Percentiles rank a stretch among this genome's conserved stretches.
Conservation (phyloP, 2,888 invertebrate species). For the Drosophila suboccidentalis region DNA sequence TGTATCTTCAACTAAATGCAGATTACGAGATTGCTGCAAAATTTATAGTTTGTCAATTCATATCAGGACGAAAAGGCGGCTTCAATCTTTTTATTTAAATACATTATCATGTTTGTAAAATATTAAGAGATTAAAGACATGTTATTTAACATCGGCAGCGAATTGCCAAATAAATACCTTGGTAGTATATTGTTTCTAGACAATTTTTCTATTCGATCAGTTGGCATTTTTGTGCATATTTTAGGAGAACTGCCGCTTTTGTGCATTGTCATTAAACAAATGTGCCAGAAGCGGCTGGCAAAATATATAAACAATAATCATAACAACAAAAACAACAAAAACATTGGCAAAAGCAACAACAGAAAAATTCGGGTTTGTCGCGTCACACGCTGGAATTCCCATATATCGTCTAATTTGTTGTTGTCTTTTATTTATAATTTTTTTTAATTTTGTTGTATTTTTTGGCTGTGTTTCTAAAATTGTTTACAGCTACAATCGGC, state of each 20-base stretch:
- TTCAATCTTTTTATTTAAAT: not conserved
- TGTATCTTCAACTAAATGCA: constrained; percentile 1
- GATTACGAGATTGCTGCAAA: not conserved
- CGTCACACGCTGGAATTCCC: constrained; percentile 81
- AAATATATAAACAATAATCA: constrained; percentile 33
- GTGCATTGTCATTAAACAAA: constrained; percentile 81
- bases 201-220: constrained; percentile 52
- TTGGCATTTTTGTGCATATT: constrained; percentile 53
- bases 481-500: constrained; percentile 74
- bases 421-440: constrained; percentile 43
- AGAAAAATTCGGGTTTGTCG: constrained; percentile 66
- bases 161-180: constrained; percentile 43
- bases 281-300: constrained; percentile 73
- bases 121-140: constrained; percentile 10
- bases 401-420: constrained; percentile 78
- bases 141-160: constrained; percentile 22
- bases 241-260: constrained; percentile 53
- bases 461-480: constrained; percentile 65
- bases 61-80: not conserved
- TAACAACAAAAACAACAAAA: constrained; percentile 18
- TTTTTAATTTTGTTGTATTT: constrained; percentile 18
- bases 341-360: constrained; percentile 32
- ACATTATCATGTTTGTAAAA: not conserved
- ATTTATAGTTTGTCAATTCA: not conserved
- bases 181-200: constrained; percentile 51